Evolutionary conservation across 2,797 vertebrate genomes (phyloP).

Genomic region (Molossus molossus): DNA sequence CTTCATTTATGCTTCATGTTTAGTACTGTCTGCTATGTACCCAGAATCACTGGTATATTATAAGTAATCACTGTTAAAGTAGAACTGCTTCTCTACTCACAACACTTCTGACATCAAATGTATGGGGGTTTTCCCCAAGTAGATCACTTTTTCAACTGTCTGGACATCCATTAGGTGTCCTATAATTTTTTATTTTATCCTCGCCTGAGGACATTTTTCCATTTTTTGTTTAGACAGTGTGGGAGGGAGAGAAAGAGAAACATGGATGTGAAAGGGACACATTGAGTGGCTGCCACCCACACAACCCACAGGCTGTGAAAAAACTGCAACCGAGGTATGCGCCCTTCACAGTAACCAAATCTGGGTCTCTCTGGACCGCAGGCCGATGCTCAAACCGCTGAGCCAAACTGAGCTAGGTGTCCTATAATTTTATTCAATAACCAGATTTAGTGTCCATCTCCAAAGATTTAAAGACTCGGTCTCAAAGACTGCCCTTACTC

Average conservation of each 20-base stretch:
- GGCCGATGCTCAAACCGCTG: no score
- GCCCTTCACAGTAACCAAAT: no score
- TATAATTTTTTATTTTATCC: neutral
- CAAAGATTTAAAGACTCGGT: neutral
- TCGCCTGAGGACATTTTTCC: no score
- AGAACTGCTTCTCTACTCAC: neutral
- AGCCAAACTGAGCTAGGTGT: no score
- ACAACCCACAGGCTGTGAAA: no score
- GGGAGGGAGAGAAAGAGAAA: no score
- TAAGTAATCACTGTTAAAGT: neutral
- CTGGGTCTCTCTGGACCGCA: no score
- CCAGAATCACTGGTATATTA: neutral
- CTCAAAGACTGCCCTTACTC: neutral
- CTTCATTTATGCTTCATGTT: slow-evolving; percentile 30
- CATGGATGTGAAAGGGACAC: no score
- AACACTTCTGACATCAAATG: neutral
- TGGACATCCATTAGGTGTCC: neutral
- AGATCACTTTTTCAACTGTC: neutral
- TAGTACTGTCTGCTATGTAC: neutral
- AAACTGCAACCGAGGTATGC: no score
- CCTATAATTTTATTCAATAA: neutral
- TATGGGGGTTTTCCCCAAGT: neutral
- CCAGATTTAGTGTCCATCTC: neutral
- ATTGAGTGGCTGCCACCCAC: no score
- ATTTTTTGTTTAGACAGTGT: no score